Percentiles rank a stretch among this genome's conserved stretches.
phyloP scores from a whole-genome alignment of 2,113 vertebrate species.

The Peromyscus leucopus region DNA sequence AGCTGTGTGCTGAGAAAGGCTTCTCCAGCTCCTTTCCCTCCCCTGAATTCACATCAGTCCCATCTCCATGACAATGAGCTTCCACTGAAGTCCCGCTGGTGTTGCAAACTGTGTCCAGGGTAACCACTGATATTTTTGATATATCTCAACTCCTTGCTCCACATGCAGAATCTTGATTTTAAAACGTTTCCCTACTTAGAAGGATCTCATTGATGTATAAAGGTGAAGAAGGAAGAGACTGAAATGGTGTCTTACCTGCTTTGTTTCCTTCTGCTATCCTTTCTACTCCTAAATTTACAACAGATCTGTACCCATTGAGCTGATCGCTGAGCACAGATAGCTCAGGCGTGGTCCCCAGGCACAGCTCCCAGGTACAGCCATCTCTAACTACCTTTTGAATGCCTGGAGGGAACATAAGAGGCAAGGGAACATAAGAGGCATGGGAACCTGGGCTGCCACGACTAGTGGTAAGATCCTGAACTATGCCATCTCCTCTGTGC shows the following conservation, averaged over 20 bases:
- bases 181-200: not conserved
- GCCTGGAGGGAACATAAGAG: not conserved
- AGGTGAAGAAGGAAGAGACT: not conserved
- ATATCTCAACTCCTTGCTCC: not conserved
- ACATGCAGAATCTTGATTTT: not conserved
- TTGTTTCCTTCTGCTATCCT: fast-evolving
- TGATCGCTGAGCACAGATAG: not conserved
- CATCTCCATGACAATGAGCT: not conserved
- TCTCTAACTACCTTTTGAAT: not conserved
- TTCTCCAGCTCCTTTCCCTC: not conserved
- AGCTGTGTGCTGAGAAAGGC: not conserved
- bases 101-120: not conserved
- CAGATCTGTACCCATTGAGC: not conserved
- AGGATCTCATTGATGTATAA: not conserved
- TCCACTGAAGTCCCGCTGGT: not conserved
- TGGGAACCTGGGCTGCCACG: not conserved
- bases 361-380: too few relatives aligned
- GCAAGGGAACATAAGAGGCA: not conserved
- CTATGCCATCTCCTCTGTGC: not conserved
- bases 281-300: too few relatives aligned
- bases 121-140: not conserved
- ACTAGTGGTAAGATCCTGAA: not conserved
- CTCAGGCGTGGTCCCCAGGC: not conserved
- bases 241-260: not conserved
- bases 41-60: not conserved